phyloP scores from a whole-genome alignment of 2,888 invertebrate species.

The Agrenia bidenticulata region DNA sequence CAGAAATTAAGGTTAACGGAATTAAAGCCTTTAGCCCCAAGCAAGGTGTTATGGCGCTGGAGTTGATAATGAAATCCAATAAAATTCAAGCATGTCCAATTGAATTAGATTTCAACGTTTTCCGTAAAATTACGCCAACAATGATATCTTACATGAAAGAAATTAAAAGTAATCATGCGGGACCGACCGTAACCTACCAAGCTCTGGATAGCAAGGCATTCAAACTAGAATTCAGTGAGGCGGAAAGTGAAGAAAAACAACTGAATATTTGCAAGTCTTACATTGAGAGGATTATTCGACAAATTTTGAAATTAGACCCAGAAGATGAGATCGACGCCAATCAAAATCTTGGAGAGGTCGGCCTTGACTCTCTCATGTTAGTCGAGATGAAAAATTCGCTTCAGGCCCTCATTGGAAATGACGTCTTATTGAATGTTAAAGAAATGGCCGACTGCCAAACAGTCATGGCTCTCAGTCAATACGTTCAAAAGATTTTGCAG shows the following conservation, averaged over 20 bases:
- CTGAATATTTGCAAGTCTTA: constrained; percentile 8
- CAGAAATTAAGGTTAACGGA: constrained; percentile 25
- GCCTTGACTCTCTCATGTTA: constrained; percentile 34
- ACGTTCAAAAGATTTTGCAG: too few species aligned
- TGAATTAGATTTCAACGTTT: constrained; percentile 22
- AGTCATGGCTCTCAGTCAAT: too few species aligned
- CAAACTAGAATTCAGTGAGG: constrained; percentile 16
- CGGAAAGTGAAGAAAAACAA: constrained; percentile 7
- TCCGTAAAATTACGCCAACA: constrained; percentile 15
- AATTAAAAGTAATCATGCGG: not conserved
- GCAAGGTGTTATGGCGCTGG: constrained; percentile 28
- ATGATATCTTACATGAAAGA: constrained; percentile 19
- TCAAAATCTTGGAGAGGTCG: constrained; percentile 28
- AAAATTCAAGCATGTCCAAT: constrained; percentile 13
- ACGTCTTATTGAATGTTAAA: constrained; percentile 18
- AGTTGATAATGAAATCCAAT: constrained; percentile 14
- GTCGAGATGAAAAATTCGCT: constrained; percentile 36
- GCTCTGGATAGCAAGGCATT: constrained; percentile 17
- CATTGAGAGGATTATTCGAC: constrained; percentile 18
- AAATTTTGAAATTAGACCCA: constrained; percentile 25
- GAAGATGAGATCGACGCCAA: constrained; percentile 24
- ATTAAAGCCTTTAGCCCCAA: constrained; percentile 22
- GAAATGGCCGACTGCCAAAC: constrained; percentile 26
- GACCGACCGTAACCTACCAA: too few species aligned
- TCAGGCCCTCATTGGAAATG: constrained; percentile 23